Percentiles rank a stretch among this genome's conserved stretches.
phyloP scores from a whole-genome alignment of 2,113 vertebrate species.

The Nothobranchius furzeri region DNA sequence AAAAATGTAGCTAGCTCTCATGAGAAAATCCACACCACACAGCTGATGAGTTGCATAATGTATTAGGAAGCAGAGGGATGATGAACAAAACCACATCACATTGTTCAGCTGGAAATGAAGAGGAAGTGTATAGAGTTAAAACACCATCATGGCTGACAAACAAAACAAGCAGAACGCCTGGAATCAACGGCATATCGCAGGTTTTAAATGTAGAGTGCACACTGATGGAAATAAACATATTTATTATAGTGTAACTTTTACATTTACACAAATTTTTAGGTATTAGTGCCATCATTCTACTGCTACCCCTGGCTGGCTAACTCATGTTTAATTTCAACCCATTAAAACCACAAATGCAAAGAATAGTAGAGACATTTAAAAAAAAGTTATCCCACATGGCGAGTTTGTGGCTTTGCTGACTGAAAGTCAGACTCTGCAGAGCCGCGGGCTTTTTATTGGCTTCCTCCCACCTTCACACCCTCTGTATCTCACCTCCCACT shows the following conservation, averaged over 20 bases:
- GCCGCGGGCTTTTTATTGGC: conserved; percentile 14
- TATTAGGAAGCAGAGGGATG: not conserved
- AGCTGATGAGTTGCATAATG: not conserved
- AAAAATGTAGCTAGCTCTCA: too few relatives aligned
- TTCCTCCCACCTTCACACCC: conserved; percentile 36
- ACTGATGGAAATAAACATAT: too few relatives aligned
- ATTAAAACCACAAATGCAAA: not conserved
- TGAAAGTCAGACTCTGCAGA: conserved; percentile 20
- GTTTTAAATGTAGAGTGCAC: too few relatives aligned
- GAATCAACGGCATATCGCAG: too few relatives aligned
- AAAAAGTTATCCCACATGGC: conserved; percentile 7
- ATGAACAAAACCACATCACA: not conserved
- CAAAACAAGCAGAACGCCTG: not conserved
- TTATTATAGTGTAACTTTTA: too few relatives aligned
- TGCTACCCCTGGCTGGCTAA: too few relatives aligned
- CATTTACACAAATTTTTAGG: too few relatives aligned
- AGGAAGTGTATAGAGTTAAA: conserved; percentile 7
- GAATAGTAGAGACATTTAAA: not conserved
- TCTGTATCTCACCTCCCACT: conserved; percentile 36
- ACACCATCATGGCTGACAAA: not conserved
- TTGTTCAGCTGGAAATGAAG: not conserved
- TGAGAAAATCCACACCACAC: too few relatives aligned
- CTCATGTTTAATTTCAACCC: not conserved
- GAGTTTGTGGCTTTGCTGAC: conserved; percentile 15
- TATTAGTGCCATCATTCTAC: too few relatives aligned